These are phyloP conservation scores for Trichacis sp. DNA, from an alignment of 2,888 invertebrate species.

Conservation along the genomic window DNA sequence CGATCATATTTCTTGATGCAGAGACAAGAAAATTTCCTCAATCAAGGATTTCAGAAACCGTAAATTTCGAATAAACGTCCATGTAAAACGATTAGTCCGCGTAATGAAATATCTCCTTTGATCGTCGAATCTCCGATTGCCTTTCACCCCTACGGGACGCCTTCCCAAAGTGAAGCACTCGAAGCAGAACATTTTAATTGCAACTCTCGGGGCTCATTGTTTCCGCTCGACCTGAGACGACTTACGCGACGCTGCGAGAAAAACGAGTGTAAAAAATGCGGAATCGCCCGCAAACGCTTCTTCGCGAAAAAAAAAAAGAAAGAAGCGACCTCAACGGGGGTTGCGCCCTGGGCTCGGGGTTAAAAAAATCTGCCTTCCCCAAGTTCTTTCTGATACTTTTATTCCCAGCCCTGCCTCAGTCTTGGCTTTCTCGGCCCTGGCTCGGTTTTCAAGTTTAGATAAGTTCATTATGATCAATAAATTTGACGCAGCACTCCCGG, in stretches of 20 bases:
- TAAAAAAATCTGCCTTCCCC: conserved; percentile 18
- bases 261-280: conserved; percentile 24
- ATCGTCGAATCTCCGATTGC: conserved; percentile 54
- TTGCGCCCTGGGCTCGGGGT: conserved; percentile 20
- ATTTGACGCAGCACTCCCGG: conserved; percentile 17
- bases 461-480: conserved; percentile 30
- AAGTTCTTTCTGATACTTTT: conserved; percentile 5
- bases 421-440: conserved; percentile 10
- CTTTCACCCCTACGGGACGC: conserved; percentile 45
- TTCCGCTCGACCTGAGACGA: conserved; percentile 56
- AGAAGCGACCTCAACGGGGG: conserved; percentile 22
- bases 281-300: conserved; percentile 8
- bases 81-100: conserved; percentile 60
- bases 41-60: background rate
- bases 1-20: too few relatives aligned
- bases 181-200: conserved; percentile 67
- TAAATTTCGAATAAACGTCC: conserved; percentile 39
- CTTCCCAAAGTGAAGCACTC: conserved; percentile 58
- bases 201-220: conserved; percentile 58
- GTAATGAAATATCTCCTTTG: conserved; percentile 68
- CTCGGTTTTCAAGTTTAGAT: conserved; percentile 17
- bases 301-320: conserved; percentile 1
- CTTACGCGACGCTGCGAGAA: conserved; percentile 10
- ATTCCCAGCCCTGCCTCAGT: conserved; percentile 9
- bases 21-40: too few relatives aligned